phyloP scores from a whole-genome alignment of 2,888 invertebrate species.

The Tortrix viridana region DNA sequence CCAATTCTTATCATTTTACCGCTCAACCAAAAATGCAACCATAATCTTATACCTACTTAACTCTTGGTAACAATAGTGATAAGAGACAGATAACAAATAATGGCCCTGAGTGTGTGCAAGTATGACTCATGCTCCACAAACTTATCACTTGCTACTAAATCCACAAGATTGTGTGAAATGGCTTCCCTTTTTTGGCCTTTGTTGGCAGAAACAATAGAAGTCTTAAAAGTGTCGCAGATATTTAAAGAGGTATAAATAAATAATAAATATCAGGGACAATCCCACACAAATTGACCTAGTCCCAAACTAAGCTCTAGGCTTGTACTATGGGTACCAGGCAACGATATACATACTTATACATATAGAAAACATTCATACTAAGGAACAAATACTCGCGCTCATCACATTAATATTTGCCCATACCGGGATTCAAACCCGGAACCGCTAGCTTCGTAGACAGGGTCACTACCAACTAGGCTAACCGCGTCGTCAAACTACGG shows the following conservation, averaged over 20 bases:
- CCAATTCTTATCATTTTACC: conserved; percentile 25
- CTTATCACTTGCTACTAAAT: conserved; percentile 37
- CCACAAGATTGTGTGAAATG: conserved; percentile 28
- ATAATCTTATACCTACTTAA: conserved; percentile 34
- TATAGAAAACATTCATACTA: too few relatives aligned
- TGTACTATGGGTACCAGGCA: too few relatives aligned
- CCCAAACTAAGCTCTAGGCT: too few relatives aligned
- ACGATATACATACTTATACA: too few relatives aligned
- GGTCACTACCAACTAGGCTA: too few relatives aligned
- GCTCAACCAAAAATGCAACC: conserved; percentile 30
- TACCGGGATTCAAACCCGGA: too few relatives aligned
- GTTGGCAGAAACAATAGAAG: not conserved
- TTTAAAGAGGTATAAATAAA: not conserved
- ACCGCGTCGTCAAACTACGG: too few relatives aligned
- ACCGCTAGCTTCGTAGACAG: too few relatives aligned
- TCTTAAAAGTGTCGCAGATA: not conserved
- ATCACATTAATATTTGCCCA: too few relatives aligned
- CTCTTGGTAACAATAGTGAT: conserved; percentile 19
- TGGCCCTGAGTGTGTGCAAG: conserved; percentile 32
- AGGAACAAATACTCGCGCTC: too few relatives aligned
- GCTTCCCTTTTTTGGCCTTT: conserved; percentile 12
- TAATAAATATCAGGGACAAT: not conserved
- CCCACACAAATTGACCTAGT: too few relatives aligned
- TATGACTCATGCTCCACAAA: conserved; percentile 28
- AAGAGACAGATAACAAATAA: conserved; percentile 28